A percentile compares a stretch with the other conserved stretches of the same genome.
These are phyloP conservation scores for Lanistes nyassanus DNA, from an alignment of 1,140 invertebrate genomes.

Conservation along the genomic window DNA sequence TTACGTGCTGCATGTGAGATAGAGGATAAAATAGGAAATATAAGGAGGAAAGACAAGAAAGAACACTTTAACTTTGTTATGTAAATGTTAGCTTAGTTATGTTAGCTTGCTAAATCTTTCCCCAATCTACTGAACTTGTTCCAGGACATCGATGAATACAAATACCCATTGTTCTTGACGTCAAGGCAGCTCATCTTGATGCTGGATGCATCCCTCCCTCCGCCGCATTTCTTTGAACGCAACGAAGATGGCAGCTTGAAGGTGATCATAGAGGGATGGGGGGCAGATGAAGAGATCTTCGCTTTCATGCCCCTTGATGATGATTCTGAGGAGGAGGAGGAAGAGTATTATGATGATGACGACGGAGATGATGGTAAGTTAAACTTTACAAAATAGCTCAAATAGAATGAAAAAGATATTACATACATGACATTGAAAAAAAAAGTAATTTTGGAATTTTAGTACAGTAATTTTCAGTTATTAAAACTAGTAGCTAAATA, in stretches of 20 bases:
- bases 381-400: background rate
- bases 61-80: background rate
- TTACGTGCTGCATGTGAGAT: no score
- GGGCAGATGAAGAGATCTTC: slow-evolving; percentile 44
- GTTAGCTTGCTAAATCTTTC: background rate
- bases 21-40: no score
- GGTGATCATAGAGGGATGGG: slow-evolving; percentile 47
- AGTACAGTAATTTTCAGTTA: background rate
- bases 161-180: slow-evolving; percentile 54
- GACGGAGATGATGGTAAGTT: slow-evolving; percentile 24
- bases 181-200: slow-evolving; percentile 50
- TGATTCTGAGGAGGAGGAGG: slow-evolving; percentile 28
- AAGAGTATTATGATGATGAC: slow-evolving; percentile 14
- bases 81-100: background rate
- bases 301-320: slow-evolving; percentile 41
- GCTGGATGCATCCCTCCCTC: slow-evolving; percentile 50
- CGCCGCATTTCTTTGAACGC: slow-evolving; percentile 46
- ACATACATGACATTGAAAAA: background rate
- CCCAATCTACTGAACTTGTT: slow-evolving; percentile 18
- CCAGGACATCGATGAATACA: slow-evolving; percentile 42
- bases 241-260: slow-evolving; percentile 49
- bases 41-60: background rate
- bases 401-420: no score
- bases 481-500: no score
- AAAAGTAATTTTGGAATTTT: background rate